Evolutionary conservation across 1,140 invertebrate genomes (phyloP).

Genomic region (Diabrotica undecimpunctata): DNA sequence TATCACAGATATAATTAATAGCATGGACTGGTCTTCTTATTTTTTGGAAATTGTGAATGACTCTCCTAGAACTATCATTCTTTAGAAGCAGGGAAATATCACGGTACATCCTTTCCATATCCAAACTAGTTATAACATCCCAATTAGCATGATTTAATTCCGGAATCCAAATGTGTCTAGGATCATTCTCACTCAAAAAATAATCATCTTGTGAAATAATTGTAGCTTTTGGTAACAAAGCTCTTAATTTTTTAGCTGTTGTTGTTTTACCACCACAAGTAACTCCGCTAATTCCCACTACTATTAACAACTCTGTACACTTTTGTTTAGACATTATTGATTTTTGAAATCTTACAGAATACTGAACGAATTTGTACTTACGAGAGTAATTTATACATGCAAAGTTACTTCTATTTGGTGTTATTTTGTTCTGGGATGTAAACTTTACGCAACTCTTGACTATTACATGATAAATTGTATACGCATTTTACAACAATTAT

Average conservation of each 20-base stretch:
- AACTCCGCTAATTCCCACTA: constrained; percentile 72
- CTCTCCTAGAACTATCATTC: background rate
- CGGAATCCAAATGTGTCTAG: constrained; percentile 60
- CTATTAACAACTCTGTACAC: constrained; percentile 35
- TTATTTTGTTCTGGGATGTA: too few relatives aligned
- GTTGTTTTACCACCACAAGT: constrained; percentile 81
- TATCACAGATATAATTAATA: constrained; percentile 4
- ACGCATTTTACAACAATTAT: too few relatives aligned
- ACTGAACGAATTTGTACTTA: too few relatives aligned
- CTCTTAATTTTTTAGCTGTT: constrained; percentile 56
- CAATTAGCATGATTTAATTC: constrained; percentile 74
- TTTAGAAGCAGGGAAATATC: constrained; percentile 49
- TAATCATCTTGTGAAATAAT: constrained; percentile 74
- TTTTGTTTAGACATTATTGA: too few relatives aligned
- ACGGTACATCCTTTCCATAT: constrained; percentile 68
- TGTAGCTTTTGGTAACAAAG: constrained; percentile 54
- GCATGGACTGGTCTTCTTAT: background rate
- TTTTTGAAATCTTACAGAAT: too few relatives aligned
- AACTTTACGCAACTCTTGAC: too few relatives aligned
- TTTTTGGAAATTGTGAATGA: background rate
- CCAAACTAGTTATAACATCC: constrained; percentile 67
- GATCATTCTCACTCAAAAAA: constrained; percentile 65
- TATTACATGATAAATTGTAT: too few relatives aligned
- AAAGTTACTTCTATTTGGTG: too few relatives aligned
- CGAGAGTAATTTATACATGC: too few relatives aligned